Percentiles rank a stretch among this genome's conserved stretches.
Conservation (phyloP, 2,888 invertebrate species). For the Melieria crassipennis region DNA sequence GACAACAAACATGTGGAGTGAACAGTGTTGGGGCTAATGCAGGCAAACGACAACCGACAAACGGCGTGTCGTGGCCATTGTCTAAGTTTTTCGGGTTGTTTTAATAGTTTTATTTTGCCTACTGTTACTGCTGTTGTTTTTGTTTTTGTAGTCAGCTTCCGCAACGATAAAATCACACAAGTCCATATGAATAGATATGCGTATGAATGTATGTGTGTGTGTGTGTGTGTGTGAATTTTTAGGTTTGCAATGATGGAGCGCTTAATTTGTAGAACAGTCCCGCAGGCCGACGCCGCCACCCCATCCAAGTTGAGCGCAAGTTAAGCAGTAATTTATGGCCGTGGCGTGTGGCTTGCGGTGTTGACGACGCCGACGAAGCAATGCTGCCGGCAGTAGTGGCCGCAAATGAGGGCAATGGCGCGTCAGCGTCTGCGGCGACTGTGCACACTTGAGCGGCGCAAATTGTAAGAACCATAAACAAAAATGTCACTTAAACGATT, state of each 20-base stretch:
- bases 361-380: slow-evolving; percentile 3
- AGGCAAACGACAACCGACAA: slow-evolving; percentile 10
- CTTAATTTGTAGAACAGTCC: slow-evolving; percentile 16
- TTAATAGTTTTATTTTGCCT: slow-evolving; percentile 30
- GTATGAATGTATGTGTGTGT: background rate
- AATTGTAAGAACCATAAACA: slow-evolving; percentile 42
- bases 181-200: background rate
- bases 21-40: background rate
- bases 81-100: slow-evolving; percentile 5
- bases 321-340: slow-evolving; percentile 43
- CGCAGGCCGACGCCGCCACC: background rate
- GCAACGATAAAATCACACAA: background rate
- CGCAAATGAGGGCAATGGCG: background rate
- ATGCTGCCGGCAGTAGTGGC: slow-evolving; percentile 10
- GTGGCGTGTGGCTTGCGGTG: slow-evolving; percentile 16
- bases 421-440: background rate
- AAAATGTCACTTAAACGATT: slow-evolving; percentile 61
- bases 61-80: background rate
- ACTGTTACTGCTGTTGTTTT: background rate
- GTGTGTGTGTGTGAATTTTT: background rate
- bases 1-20: background rate
- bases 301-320: slow-evolving; percentile 25
- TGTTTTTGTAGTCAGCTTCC: background rate
- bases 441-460: slow-evolving; percentile 28
- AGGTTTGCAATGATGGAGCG: slow-evolving; percentile 27